Evolutionary conservation across 2,797 vertebrate species (phyloP).

Genomic region (Poecilia picta): DNA sequence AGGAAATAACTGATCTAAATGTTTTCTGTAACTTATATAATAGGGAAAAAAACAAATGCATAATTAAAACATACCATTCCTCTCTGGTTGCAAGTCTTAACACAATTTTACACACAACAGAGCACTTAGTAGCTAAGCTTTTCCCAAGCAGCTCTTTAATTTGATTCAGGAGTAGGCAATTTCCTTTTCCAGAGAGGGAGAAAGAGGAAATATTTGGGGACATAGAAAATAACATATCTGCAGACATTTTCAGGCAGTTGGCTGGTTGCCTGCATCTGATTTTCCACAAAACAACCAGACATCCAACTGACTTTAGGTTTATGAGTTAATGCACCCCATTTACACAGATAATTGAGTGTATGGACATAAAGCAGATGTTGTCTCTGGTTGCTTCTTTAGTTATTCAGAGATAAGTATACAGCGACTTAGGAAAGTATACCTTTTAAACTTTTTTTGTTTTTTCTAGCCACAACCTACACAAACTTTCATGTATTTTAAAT

Average conservation of each 20-base stretch:
- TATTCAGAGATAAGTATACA: background rate
- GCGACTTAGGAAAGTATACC: background rate
- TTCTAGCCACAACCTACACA: background rate
- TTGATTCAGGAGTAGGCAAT: slow-evolving; percentile 44
- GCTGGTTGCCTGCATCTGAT: slow-evolving; percentile 15
- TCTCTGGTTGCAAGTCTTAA: slow-evolving; percentile 23
- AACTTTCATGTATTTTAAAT: background rate
- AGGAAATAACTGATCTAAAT: background rate
- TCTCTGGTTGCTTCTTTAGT: background rate
- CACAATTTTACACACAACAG: slow-evolving; percentile 5
- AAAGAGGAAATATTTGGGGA: slow-evolving; percentile 22
- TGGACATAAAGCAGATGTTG: background rate
- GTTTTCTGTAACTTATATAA: background rate
- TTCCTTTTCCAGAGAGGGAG: slow-evolving; percentile 33
- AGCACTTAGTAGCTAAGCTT: slow-evolving; percentile 9
- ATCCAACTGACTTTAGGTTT: slow-evolving; percentile 23
- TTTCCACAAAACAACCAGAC: slow-evolving; percentile 28
- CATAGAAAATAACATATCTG: slow-evolving; percentile 36
- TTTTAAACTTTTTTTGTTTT: background rate
- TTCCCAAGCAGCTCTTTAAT: slow-evolving; percentile 44
- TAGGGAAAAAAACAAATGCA: background rate
- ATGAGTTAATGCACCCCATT: slow-evolving; percentile 20
- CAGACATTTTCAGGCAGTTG: slow-evolving; percentile 28
- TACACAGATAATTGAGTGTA: slow-evolving; percentile 19
- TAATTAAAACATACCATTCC: slow-evolving; percentile 1